Percentiles rank a stretch among this genome's conserved stretches.
These are phyloP conservation scores for Coregonus ussuriensis DNA, from an alignment of 2,797 vertebrate genomes.

Conservation along the genomic window DNA sequence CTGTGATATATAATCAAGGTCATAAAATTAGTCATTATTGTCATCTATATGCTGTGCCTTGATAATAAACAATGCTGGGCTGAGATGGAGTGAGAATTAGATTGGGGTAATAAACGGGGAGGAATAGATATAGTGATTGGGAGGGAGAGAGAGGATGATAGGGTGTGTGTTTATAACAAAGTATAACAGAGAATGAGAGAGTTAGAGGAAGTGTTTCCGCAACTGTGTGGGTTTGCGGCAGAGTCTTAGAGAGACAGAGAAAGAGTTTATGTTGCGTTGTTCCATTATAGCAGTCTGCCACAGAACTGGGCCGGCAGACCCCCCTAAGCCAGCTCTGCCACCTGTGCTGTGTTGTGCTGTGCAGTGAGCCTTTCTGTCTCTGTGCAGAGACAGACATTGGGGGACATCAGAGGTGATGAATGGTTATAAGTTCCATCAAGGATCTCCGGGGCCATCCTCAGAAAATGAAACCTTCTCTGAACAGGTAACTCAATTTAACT, in stretches of 20 bases:
- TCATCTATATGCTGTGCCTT: neutral
- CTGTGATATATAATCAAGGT: conserved; percentile 41
- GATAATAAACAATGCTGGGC: no score
- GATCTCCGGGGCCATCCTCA: conserved; percentile 67
- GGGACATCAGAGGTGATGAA: conserved; percentile 67
- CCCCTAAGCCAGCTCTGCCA: conserved; percentile 41
- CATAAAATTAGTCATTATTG: conserved; percentile 41
- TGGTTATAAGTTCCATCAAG: conserved; percentile 73
- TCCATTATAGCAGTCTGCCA: neutral
- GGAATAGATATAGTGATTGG: neutral
- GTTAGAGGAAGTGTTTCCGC: neutral
- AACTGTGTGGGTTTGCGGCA: neutral
- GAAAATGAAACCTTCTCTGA: conserved; percentile 77
- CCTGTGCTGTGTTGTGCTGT: conserved; percentile 48
- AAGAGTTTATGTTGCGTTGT: neutral
- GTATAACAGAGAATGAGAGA: neutral
- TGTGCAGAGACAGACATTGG: conserved; percentile 57
- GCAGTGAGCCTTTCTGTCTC: neutral
- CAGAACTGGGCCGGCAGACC: conserved; percentile 50
- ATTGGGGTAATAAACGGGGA: no score
- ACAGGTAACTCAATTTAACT: conserved; percentile 79
- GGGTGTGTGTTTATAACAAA: conserved; percentile 4
- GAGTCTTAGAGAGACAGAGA: neutral
- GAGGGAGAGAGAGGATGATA: neutral
- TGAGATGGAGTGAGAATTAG: no score